These are phyloP conservation scores for Tetraneura akinire DNA, from an alignment of 1,140 invertebrate genomes.

Conservation along the genomic window DNA sequence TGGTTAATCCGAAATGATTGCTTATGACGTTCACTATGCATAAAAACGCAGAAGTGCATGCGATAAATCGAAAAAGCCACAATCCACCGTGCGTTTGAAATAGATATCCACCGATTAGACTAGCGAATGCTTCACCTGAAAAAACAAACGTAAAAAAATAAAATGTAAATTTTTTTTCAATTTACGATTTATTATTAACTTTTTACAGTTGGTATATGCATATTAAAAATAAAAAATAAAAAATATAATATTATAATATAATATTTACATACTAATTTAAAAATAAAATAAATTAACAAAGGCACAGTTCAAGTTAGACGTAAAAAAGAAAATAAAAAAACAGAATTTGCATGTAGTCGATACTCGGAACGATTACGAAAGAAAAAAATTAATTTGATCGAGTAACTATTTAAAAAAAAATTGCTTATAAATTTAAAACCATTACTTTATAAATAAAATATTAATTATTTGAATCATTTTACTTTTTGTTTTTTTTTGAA, in stretches of 20 bases:
- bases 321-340: no score
- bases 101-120: conserved; percentile 72
- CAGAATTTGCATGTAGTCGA: no score
- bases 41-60: neutral
- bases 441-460: no score
- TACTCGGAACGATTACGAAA: no score
- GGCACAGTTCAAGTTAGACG: no score
- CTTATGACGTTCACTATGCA: neutral
- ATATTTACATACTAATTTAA: neutral
- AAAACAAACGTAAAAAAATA: neutral
- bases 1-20: neutral
- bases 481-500: no score
- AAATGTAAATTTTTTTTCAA: neutral
- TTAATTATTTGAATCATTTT: no score
- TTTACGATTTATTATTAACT: neutral
- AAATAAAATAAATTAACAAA: no score
- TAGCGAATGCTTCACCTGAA: conserved; percentile 72
- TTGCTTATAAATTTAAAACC: no score
- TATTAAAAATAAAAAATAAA: neutral
- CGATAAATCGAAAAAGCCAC: neutral
- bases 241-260: neutral
- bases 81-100: conserved; percentile 66
- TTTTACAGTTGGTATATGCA: no score
- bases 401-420: no score
- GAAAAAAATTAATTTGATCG: no score